Percentiles rank a stretch among this genome's conserved stretches.
These are phyloP conservation scores for Drosophila melanica DNA, from an alignment of 1,140 invertebrate species.

Conservation along the genomic window DNA sequence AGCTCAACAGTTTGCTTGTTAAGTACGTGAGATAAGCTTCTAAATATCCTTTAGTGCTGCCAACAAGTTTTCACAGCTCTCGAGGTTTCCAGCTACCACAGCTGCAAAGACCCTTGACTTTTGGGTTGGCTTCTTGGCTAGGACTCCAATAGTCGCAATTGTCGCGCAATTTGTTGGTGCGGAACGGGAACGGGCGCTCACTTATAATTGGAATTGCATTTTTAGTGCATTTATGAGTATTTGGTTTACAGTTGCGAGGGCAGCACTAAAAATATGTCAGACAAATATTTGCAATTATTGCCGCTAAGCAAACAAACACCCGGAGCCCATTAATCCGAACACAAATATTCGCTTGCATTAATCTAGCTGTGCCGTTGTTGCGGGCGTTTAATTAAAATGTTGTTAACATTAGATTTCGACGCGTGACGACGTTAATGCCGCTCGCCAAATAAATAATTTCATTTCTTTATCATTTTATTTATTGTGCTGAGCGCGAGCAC, in stretches of 20 bases:
- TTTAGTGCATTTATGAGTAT: neutral
- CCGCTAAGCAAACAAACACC: constrained; percentile 44
- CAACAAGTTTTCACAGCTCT: neutral
- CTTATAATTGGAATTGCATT: constrained; percentile 23
- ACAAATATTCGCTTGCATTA: constrained; percentile 47
- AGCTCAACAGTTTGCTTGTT: constrained; percentile 6
- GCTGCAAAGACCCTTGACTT: neutral
- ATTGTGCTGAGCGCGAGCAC: constrained; percentile 3
- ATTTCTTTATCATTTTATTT: constrained; percentile 52
- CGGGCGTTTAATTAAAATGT: constrained; percentile 71
- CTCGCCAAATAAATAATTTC: constrained; percentile 70
- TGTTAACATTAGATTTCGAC: constrained; percentile 78
- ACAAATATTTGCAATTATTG: constrained; percentile 57
- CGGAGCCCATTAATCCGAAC: constrained; percentile 49
- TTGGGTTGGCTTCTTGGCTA: neutral
- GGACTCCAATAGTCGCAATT: neutral
- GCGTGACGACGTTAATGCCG: constrained; percentile 64
- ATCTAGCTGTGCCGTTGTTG: constrained; percentile 36
- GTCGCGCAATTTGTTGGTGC: neutral
- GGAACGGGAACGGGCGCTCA: neutral
- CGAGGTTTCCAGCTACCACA: neutral
- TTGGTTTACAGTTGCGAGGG: neutral
- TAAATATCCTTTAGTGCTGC: constrained; percentile 13
- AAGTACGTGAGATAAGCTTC: constrained; percentile 24
- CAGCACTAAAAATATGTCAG: constrained; percentile 41